A percentile compares a stretch with the other conserved stretches of the same genome.
Conservation (phyloP, 1,140 invertebrate genomes). For the Aphelenchoides fujianensis region DNA sequence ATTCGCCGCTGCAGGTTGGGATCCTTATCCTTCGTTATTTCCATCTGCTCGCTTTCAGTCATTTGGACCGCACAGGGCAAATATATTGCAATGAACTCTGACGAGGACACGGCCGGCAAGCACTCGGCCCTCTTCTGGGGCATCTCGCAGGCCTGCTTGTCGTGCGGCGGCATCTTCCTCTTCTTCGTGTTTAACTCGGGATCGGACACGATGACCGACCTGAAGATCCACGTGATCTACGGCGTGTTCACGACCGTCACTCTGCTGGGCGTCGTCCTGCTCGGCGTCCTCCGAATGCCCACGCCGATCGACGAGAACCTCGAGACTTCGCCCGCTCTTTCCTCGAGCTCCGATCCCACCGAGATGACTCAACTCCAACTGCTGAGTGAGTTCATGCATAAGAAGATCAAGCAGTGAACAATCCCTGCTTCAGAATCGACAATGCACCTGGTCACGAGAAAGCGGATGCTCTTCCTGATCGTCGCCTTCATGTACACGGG, state of each 20-base stretch:
- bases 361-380: not conserved
- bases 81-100: constrained; percentile 40
- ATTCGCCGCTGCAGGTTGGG: constrained; percentile 46
- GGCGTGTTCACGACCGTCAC: constrained; percentile 33
- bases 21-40: not conserved
- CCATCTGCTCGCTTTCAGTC: constrained; percentile 11
- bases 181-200: constrained; percentile 33
- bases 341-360: not conserved
- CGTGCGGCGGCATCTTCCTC: constrained; percentile 37
- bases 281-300: not conserved
- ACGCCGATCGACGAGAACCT: not conserved
- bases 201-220: not conserved
- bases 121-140: constrained; percentile 37
- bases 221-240: constrained; percentile 32
- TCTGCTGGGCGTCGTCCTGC: constrained; percentile 17
- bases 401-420: not conserved
- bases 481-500: constrained; percentile 53
- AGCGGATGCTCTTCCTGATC: constrained; percentile 42
- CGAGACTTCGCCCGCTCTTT: not conserved
- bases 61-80: constrained; percentile 44
- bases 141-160: constrained; percentile 31
- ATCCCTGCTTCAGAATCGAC: constrained; percentile 9
- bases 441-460: not conserved
- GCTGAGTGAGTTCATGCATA: not conserved
- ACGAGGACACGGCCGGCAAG: constrained; percentile 25